Conservation (phyloP, 1,140 invertebrate genomes). For the Drosophila truncata region DNA sequence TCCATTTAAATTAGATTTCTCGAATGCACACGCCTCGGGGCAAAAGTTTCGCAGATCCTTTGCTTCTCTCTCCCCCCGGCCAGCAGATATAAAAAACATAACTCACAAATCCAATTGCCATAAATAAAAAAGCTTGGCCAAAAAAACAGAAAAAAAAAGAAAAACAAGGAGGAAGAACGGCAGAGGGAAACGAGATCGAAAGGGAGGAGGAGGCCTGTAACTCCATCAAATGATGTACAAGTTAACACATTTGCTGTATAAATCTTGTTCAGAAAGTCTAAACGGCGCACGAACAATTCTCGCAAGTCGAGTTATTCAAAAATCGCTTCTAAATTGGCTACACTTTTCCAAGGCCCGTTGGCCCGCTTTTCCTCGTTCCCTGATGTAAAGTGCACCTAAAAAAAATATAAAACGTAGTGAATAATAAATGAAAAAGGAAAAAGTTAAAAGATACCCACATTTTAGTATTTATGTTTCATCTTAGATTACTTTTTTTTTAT, state of each 20-base stretch:
- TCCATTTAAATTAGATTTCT: slow-evolving; percentile 57
- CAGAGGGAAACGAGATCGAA: slow-evolving; percentile 3
- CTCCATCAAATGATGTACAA: slow-evolving; percentile 85
- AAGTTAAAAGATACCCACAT: no score
- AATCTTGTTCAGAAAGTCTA: slow-evolving; percentile 79
- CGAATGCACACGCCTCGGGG: slow-evolving; percentile 32
- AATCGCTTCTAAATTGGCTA: slow-evolving; percentile 84
- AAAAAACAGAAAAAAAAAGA: slow-evolving; percentile 31
- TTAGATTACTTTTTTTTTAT: no score
- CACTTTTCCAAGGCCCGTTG: slow-evolving; percentile 37
- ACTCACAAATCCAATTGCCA: slow-evolving; percentile 82
- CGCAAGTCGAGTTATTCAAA: slow-evolving; percentile 82
- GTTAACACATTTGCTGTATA: slow-evolving; percentile 84
- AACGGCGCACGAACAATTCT: slow-evolving; percentile 64
- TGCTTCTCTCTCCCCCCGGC: background rate
- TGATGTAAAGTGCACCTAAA: background rate
- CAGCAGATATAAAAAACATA: slow-evolving; percentile 53
- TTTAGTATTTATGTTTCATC: no score
- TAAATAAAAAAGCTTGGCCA: slow-evolving; percentile 64
- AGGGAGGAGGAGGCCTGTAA: slow-evolving; percentile 55
- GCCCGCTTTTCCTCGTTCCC: slow-evolving; percentile 6
- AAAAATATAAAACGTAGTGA: background rate
- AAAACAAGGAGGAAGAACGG: background rate
- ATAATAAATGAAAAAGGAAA: background rate
- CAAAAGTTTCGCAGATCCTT: slow-evolving; percentile 35